phyloP scores from a whole-genome alignment of 2,113 vertebrate genomes.

The Blennius ocellaris region DNA sequence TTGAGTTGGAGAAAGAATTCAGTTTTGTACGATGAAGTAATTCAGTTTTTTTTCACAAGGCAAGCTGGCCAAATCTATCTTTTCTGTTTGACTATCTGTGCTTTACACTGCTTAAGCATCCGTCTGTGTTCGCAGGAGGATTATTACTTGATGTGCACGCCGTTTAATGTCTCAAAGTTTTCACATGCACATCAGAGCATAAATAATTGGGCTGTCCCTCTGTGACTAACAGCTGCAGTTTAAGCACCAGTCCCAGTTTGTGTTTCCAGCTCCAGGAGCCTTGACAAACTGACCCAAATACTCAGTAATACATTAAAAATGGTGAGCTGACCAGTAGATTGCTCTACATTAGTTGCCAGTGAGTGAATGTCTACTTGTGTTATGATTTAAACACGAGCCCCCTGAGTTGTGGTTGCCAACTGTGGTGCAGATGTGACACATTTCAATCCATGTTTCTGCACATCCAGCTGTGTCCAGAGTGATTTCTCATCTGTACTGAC shows the following conservation, averaged over 20 bases:
- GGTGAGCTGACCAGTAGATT: constrained; percentile 51
- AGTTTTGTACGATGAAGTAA: constrained; percentile 26
- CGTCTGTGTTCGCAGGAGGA: background rate
- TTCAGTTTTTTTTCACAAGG: constrained; percentile 7
- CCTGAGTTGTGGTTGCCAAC: constrained; percentile 34
- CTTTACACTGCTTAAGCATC: background rate
- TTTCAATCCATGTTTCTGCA: constrained; percentile 49
- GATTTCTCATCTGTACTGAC: constrained; percentile 57
- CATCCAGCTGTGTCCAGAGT: constrained; percentile 59
- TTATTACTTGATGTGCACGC: background rate
- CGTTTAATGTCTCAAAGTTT: background rate
- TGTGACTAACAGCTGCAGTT: background rate
- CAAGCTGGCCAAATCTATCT: background rate
- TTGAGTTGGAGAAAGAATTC: constrained; percentile 2
- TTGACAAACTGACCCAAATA: constrained; percentile 61
- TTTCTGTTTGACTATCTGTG: background rate
- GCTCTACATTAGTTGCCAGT: constrained; percentile 41
- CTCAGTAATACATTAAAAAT: constrained; percentile 37
- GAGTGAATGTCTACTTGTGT: constrained; percentile 48
- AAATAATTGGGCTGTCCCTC: background rate
- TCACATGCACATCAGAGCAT: background rate
- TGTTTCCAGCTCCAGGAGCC: constrained; percentile 29
- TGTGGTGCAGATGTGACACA: constrained; percentile 64
- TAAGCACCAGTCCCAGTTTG: constrained; percentile 8
- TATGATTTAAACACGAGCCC: constrained; percentile 57